Evolutionary conservation across 2,888 invertebrate genomes (phyloP), one percentile per base, ranked within the genome.

Genomic region (Cerastis rubricosa): DNA sequence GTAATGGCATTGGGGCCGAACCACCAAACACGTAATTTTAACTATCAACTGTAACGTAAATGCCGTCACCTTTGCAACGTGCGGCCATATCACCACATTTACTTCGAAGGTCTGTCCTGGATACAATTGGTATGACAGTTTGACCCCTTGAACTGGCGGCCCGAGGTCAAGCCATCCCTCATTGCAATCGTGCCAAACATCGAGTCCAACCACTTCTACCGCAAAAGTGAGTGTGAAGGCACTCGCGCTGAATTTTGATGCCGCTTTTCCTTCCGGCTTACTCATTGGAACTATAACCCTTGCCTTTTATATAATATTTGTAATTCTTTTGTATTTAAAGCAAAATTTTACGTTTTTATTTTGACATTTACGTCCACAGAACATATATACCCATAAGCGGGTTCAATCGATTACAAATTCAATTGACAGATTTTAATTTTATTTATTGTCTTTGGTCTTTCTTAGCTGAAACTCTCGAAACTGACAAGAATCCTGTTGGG

Each of bases 11-110:
- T 35, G 35, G 35, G 35, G 35, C 35, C 35, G 35, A 35, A 1
- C 35, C 35, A 35, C 35, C 22, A 4, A 22, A 22, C 22, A 35
- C 19, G 19, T 35, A 9, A 59, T 25, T 29, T 67, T 8, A 22
- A 49, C 12, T 47, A 29, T 40, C 40, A n/a, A 40, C 11, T 29
- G 9, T n/a, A 45, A 19, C 12, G 5, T 63, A 25, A 63, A 61
- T 47, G 17, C 3, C 22, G 22, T 64, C 85, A 95, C 96, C 94
- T 96, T 96, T 45, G 93, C 94, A 71, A 89, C 91, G 81, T 95
- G 94, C 14, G 95, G 95, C 95, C 95, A 96, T 68, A 96, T 92
- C 45, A 93, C 80, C 65, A 96, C 86, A 77, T 96, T 95, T 29
- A 95, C 63, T 12, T 95, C 95, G 77, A 87, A 95, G 35, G 40